These are phyloP conservation scores for Rhinella marina DNA, from an alignment of 2,797 vertebrate genomes.

Conservation along the genomic window DNA sequence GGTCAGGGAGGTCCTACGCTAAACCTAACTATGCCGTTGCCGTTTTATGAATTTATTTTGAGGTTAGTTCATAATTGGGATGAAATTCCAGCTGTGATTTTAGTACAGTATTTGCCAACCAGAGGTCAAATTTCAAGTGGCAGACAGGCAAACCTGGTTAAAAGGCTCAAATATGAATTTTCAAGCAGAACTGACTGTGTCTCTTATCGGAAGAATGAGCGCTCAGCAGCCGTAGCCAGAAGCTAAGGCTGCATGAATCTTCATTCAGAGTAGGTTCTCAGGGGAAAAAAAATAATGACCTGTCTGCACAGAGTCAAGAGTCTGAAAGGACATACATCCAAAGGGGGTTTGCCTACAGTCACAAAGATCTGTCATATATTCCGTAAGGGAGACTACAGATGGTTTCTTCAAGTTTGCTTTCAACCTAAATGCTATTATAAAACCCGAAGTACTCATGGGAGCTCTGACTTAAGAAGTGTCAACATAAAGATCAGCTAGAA, in stretches of 20 bases:
- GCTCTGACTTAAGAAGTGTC: background rate
- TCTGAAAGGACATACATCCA: conserved; percentile 36
- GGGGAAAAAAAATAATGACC: conserved; percentile 41
- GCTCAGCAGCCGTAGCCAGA: conserved; percentile 28
- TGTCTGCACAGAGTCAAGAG: conserved; percentile 32
- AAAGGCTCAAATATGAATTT: background rate
- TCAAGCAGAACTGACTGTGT: background rate
- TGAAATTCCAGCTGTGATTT: background rate
- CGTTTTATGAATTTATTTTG: background rate
- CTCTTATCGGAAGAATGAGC: conserved; percentile 33
- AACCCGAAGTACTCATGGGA: background rate
- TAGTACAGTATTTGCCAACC: background rate
- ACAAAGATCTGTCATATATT: conserved; percentile 6
- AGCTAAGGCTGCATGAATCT: conserved; percentile 19
- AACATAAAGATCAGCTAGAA: conserved; percentile 1
- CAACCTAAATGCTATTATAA: background rate
- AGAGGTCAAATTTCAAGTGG: background rate
- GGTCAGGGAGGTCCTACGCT: no score
- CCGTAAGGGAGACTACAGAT: conserved; percentile 7
- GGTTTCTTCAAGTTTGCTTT: background rate
- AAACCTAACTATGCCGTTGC: no score
- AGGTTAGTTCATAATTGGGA: background rate
- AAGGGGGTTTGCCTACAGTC: conserved; percentile 5
- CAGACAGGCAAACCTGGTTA: background rate
- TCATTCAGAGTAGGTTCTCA: conserved; percentile 6